A percentile compares a stretch with the other conserved stretches of the same genome.
Conservation (phyloP, 2,797 vertebrate species). For the Apodemus agrarius region DNA sequence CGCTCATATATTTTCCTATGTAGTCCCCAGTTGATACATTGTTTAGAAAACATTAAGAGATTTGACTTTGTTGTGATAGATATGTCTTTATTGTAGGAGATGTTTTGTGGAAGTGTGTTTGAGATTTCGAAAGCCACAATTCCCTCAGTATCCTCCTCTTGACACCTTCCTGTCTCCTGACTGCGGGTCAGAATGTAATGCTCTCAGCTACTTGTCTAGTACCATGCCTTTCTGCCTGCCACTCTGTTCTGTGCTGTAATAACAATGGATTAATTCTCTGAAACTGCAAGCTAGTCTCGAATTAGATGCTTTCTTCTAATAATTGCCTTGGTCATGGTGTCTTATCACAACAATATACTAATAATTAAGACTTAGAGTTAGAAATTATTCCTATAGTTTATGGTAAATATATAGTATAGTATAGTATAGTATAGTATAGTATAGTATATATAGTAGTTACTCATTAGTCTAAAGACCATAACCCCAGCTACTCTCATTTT, state of each 20-base stretch:
- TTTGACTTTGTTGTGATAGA: not conserved
- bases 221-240: not conserved
- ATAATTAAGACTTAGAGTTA: not conserved
- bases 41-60: not conserved
- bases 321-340: not conserved
- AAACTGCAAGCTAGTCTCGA: not conserved
- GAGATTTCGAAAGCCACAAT: not conserved
- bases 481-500: not conserved
- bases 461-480: not conserved
- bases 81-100: not conserved
- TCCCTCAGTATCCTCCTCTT: not conserved
- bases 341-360: not conserved
- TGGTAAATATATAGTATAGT: not conserved
- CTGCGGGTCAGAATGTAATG: not conserved
- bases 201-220: not conserved
- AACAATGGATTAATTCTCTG: not conserved
- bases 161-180: no score
- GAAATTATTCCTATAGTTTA: not conserved
- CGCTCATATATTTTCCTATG: not conserved
- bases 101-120: not conserved
- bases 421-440: not conserved
- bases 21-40: not conserved
- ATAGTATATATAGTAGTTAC: not conserved
- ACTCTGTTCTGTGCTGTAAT: not conserved
- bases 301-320: not conserved